Percentiles rank a stretch among this genome's conserved stretches.
Evolutionary conservation across 2,113 vertebrate genomes (phyloP).

Genomic region (Uria lomvia): DNA sequence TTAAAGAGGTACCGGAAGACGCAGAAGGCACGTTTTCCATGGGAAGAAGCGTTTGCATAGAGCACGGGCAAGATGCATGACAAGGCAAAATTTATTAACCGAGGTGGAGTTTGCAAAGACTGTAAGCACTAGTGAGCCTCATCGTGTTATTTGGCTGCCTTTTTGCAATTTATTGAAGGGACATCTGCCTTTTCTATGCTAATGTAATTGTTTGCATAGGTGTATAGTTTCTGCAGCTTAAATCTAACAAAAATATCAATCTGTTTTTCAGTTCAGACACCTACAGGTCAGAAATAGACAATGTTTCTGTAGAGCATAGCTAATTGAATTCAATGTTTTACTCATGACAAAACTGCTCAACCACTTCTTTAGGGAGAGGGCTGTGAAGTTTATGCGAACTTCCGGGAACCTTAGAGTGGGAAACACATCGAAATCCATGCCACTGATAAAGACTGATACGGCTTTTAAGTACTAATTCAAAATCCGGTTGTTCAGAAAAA

Average conservation of each 20-base stretch:
- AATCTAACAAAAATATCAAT: neutral
- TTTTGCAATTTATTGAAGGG: neutral
- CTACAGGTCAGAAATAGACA: neutral
- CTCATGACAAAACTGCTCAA: neutral
- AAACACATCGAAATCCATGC: neutral
- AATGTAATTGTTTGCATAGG: neutral
- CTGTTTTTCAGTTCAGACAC: neutral
- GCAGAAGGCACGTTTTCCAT: neutral
- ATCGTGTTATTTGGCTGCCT: neutral
- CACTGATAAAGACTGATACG: accelerated
- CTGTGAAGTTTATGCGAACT: neutral
- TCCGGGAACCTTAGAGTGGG: neutral
- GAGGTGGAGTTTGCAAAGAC: neutral
- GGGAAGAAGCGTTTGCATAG: neutral
- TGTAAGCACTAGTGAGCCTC: neutral
- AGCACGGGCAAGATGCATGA: neutral
- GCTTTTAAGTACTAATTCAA: neutral
- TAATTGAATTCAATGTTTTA: neutral
- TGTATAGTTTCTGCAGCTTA: neutral
- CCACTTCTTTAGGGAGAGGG: neutral
- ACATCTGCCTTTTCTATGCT: neutral
- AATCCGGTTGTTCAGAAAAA: neutral
- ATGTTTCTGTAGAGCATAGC: neutral
- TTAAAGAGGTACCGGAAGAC: neutral
- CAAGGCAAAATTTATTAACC: neutral